These are phyloP conservation scores for Sternotherus odoratus DNA, from an alignment of 2,797 vertebrate genomes.

Conservation along the genomic window DNA sequence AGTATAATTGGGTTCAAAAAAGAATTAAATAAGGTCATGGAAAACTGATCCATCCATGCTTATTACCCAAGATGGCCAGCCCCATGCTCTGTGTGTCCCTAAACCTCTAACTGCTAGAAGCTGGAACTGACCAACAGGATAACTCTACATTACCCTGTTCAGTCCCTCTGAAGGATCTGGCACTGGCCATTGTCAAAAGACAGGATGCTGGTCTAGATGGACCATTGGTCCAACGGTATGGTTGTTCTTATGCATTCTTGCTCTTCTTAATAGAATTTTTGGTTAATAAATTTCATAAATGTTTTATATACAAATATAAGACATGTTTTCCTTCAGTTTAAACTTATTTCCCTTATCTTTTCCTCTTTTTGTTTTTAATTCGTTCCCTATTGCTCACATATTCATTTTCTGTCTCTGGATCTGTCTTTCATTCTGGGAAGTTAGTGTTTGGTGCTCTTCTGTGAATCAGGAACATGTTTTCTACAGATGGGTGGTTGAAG, in stretches of 20 bases:
- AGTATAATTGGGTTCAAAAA: too few species aligned
- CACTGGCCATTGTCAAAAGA: neutral
- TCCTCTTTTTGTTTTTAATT: neutral
- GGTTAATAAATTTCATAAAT: fast-evolving
- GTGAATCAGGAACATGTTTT: slow-evolving; percentile 33
- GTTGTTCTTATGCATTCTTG: neutral
- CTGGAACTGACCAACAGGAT: neutral
- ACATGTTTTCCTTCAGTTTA: neutral
- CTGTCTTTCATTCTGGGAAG: neutral
- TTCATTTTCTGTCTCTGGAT: neutral
- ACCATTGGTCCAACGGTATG: neutral
- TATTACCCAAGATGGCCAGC: neutral
- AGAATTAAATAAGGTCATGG: neutral
- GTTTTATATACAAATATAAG: neutral
- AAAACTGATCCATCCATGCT: neutral
- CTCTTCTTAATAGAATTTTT: neutral
- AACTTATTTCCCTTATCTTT: neutral
- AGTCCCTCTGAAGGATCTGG: neutral
- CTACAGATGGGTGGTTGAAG: neutral
- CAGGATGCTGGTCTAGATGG: neutral
- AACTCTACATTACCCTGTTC: neutral
- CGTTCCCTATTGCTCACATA: neutral
- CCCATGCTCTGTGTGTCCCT: neutral
- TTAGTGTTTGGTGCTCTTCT: neutral
- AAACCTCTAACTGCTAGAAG: neutral